Base-by-base conservation (phyloP, 1,140 invertebrate species). In the Telenomus remus region DNA sequence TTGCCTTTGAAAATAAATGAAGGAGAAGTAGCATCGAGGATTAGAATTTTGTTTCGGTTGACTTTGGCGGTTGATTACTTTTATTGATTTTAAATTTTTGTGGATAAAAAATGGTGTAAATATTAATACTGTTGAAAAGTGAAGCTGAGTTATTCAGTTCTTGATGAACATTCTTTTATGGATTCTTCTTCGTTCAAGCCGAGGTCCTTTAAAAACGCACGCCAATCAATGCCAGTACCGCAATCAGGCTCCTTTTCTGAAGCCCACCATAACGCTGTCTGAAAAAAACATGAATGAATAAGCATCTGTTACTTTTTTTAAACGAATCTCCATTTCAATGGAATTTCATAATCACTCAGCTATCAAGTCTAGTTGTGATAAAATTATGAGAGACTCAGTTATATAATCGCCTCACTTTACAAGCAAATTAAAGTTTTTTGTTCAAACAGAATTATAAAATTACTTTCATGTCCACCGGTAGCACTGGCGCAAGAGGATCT, bases 391-490 rank as follows among this genome's bases (percentile, higher is more conserved):
- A 27, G 19, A 27, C 6, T 6, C 1, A 27, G 6, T 27, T 27
- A 27, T 27, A 27, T 27, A 27, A 27, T 39, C 37, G 37, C 9
- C 8, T 39, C 9, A 11, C n/a, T 39, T 39, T 39, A 2, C 1
- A 39, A 39, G 9, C n/a, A 11, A 11, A 44, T 13, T 44, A 44
- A 44, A 5, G 8, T 14, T 7, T 44, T 44, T 44, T 13, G 8
- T 44, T 44, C 13, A 44, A 14, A 9, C 12, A 16, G 15, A 53
- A 57, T 33, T 37, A 12, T 56, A 1, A 27, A 57, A 39, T 54
- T 83, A 90, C 89, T 82, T 89, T 89, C 11, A 89, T 61, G 69
- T 91, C 90, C 7, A 89, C 85, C 1, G 92, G 89, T 35, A 56
- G 39, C 7, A 84, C 76, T 47, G 89, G 90, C 37, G 87, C 73